Percentiles rank a stretch among this genome's conserved stretches.
These are phyloP conservation scores for Rotaria socialis DNA, from an alignment of 2,888 invertebrate species.

Conservation along the genomic window DNA sequence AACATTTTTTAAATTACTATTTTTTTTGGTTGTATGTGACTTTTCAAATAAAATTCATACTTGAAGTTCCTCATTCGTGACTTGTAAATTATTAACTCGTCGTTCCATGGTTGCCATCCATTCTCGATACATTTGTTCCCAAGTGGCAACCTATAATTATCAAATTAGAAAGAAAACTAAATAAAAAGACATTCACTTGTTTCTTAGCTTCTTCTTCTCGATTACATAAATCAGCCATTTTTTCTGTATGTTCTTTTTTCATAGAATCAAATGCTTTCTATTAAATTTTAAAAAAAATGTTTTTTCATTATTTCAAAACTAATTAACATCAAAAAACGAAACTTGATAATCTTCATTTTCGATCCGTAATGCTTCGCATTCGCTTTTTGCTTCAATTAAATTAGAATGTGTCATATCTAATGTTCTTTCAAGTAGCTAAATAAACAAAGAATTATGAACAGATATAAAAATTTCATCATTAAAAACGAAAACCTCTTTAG, in stretches of 20 bases:
- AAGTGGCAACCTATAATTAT: neutral
- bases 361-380: neutral
- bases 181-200: neutral
- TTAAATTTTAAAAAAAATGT: neutral
- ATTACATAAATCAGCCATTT: neutral
- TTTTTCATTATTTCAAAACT: too few species aligned
- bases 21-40: neutral
- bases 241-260: neutral
- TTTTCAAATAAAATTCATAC: neutral
- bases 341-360: conserved; percentile 26
- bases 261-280: neutral
- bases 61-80: neutral
- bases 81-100: neutral
- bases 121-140: conserved; percentile 13
- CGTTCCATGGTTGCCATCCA: conserved; percentile 15
- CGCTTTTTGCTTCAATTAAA: neutral
- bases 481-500: conserved; percentile 14
- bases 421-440: neutral
- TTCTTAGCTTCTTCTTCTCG: conserved; percentile 20
- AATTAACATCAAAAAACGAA: neutral
- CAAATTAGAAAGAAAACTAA: neutral
- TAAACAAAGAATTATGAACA: neutral
- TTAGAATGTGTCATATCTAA: neutral
- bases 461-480: too few species aligned
- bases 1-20: neutral